These are phyloP conservation scores for Oscheius sp. DNA, from an alignment of 2,888 invertebrate species.

Conservation along the genomic window DNA sequence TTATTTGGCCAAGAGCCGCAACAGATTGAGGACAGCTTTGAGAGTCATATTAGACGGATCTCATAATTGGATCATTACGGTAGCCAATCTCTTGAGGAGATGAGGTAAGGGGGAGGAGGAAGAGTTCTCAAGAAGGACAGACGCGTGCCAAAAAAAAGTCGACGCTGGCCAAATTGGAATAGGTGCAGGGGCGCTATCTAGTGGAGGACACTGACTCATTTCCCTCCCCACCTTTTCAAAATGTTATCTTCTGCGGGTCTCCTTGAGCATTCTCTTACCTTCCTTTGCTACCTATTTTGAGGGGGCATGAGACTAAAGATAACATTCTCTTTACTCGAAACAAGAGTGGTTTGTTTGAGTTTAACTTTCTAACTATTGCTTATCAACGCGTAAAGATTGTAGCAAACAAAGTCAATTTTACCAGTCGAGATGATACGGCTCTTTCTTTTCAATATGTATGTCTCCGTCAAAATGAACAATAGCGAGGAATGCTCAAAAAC, in stretches of 20 bases:
- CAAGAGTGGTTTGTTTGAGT: neutral
- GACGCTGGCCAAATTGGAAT: conserved; percentile 26
- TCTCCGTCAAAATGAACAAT: neutral
- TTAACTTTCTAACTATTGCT: neutral
- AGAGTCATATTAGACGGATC: conserved; percentile 7
- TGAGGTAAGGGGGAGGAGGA: conserved; percentile 10
- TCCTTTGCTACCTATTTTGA: neutral
- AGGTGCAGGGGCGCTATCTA: neutral
- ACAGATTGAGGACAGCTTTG: conserved; percentile 27
- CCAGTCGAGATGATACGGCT: too few species aligned
- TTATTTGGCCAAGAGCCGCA: conserved; percentile 27
- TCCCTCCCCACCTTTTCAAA: neutral
- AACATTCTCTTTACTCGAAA: too few species aligned
- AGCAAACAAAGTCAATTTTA: neutral
- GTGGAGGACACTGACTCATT: conserved; percentile 6
- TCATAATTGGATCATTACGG: conserved; percentile 23
- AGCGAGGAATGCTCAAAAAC: too few species aligned
- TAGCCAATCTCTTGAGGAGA: neutral
- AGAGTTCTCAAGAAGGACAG: conserved; percentile 23
- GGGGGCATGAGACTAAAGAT: too few species aligned
- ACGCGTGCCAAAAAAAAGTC: conserved; percentile 1
- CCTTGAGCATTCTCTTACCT: neutral
- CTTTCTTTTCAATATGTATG: neutral
- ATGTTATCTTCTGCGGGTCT: neutral
- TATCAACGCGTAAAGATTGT: neutral